phyloP scores from a whole-genome alignment of 2,113 vertebrate species.

The Apodemus sylvaticus region DNA sequence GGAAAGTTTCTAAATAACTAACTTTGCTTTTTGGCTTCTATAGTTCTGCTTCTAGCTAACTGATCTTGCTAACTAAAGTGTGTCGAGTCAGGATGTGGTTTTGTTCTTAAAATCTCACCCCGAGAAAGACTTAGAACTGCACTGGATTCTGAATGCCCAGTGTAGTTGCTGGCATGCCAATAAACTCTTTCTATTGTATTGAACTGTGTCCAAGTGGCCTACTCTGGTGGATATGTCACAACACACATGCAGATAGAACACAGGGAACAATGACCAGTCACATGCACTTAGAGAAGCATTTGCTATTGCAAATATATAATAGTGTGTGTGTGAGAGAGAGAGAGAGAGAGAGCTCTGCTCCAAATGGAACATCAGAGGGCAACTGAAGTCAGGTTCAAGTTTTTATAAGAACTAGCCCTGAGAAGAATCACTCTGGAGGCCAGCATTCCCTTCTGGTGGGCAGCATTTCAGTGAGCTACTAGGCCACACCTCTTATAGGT shows the following conservation, averaged over 20 bases:
- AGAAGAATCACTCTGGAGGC: background rate
- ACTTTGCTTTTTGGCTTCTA: background rate
- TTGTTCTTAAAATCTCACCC: background rate
- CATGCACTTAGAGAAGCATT: background rate
- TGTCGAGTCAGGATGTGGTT: background rate
- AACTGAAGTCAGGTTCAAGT: background rate
- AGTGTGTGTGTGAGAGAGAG: background rate
- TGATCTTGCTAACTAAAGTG: background rate
- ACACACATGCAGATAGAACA: background rate
- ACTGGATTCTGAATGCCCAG: background rate
- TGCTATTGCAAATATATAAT: background rate
- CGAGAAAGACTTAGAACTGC: background rate
- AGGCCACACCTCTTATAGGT: background rate
- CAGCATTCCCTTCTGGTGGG: background rate
- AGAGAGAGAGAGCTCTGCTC: too few relatives aligned
- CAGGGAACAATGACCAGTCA: background rate
- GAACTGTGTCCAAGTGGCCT: background rate
- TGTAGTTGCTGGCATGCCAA: background rate
- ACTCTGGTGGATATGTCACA: background rate
- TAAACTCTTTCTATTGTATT: background rate
- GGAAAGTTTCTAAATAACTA: background rate
- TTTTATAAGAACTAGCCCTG: background rate
- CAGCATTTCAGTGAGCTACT: background rate
- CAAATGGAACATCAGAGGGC: background rate
- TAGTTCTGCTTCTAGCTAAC: background rate